Base-by-base conservation (phyloP, 2,113 vertebrate genomes). In the Oreochromis niloticus region DNA sequence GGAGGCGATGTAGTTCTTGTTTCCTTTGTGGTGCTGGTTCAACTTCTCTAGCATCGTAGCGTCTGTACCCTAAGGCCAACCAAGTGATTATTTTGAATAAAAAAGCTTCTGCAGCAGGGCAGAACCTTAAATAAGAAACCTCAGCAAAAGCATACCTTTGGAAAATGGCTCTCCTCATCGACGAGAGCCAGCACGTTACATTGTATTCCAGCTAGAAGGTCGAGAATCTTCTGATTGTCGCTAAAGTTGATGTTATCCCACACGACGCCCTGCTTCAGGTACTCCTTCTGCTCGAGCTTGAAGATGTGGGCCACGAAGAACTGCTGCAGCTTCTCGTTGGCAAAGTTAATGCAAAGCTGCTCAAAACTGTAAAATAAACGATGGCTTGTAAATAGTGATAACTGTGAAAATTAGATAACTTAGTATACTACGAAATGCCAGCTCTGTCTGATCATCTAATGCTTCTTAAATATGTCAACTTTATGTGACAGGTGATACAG, bases 331-430 rank as follows among this genome's bases (percentile, higher is more conserved):
- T 98, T 97, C 93, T 99, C 98, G 1, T 99, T 99, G 90, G 98
- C 98, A 14, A 98, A 97, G 82, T 99, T 99, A 91, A 99, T 99
- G 95, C 98, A 99, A 80, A 99, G 96, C 93, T 99, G 98, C 95
- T 99, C 98, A 24, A 99, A 99, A 94, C 98, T 99, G 95, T 3
- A 13, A 83, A 71, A 91, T 24, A 19, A 22, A 22, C 16, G 3
- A 80, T 6, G 16, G 19, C 7, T 41, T 12, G 16, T 50, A 78
- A 78, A 52, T 52, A n/a, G 16, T 52, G 16, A 52, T 12, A 32
- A 10, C 43, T 52, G 9, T 78, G 27, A 8, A 52, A 78, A n/a
- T 52, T 52, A 78, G 27, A 32, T 13, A 10, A 9, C 10, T 78
- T 78, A n/a, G 43, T 78, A 32, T 32, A 7, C 43, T 22, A 46